Percentiles rank a stretch among this genome's conserved stretches.
These are phyloP conservation scores for Bergia puertoricense DNA, from an alignment of 92 coral and sea anemone genomes.

Conservation along the genomic window DNA sequence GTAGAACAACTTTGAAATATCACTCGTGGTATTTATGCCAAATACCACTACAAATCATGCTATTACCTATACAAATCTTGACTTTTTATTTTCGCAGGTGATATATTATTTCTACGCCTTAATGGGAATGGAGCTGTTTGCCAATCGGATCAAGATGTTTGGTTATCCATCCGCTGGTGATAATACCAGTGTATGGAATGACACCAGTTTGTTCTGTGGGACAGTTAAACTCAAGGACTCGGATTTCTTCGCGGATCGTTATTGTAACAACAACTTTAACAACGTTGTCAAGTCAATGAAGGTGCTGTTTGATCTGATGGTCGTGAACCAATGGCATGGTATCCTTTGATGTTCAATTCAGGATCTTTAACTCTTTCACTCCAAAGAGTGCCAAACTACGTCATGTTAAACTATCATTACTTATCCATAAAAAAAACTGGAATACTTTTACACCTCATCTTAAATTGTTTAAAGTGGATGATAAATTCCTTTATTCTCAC, in stretches of 20 bases:
- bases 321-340: constrained; percentile 99
- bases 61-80: neutral
- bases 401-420: no score
- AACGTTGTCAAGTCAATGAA: constrained; percentile 78
- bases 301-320: constrained; percentile 88
- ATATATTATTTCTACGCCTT: constrained; percentile 87
- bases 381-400: no score
- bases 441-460: no score
- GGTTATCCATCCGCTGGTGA: constrained; percentile 64
- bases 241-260: constrained; percentile 81
- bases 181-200: constrained; percentile 42
- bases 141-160: constrained; percentile 59
- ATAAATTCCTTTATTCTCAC: no score
- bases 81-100: constrained; percentile 49
- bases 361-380: no score
- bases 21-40: no score
- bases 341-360: constrained; percentile 59
- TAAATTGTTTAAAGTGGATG: no score
- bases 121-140: constrained; percentile 91
- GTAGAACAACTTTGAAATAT: no score
- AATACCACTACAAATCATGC: no score
- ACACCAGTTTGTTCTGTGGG: constrained; percentile 74
- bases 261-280: constrained; percentile 91
- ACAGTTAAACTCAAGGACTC: constrained; percentile 80
- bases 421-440: no score